A percentile compares a stretch with the other conserved stretches of the same genome.
phyloP scores from a whole-genome alignment of 2,797 vertebrate genomes.

The Pterois miles region DNA sequence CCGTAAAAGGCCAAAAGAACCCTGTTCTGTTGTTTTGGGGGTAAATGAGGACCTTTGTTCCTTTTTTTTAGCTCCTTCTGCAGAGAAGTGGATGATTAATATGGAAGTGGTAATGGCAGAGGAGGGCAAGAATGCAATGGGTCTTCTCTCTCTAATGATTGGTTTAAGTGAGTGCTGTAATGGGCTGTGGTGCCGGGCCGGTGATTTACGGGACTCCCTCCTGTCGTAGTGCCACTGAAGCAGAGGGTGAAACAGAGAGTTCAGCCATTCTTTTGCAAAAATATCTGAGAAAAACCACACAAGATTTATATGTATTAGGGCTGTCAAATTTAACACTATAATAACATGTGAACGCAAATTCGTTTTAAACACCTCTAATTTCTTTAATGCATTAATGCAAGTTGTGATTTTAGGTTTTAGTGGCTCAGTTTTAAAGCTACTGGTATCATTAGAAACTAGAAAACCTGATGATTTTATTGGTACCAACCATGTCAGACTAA shows the following conservation, averaged over 20 bases:
- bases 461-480: too few relatives aligned
- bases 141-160: conserved; percentile 80
- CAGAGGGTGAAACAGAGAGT: conserved; percentile 18
- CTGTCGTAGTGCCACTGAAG: conserved; percentile 28
- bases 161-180: conserved; percentile 82
- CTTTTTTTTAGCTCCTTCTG: conserved; percentile 40
- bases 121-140: conserved; percentile 66
- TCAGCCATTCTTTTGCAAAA: conserved; percentile 13
- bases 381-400: neutral
- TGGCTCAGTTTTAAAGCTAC: neutral
- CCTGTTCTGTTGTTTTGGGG: conserved; percentile 35
- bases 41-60: conserved; percentile 59
- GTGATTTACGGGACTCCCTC: conserved; percentile 67
- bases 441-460: too few relatives aligned
- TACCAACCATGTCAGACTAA: too few relatives aligned
- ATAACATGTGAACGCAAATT: neutral
- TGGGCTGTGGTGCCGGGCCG: conserved; percentile 64
- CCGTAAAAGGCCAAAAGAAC: conserved; percentile 36
- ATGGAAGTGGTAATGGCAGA: conserved; percentile 70
- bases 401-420: neutral
- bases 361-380: neutral
- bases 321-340: neutral
- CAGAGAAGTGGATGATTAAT: conserved; percentile 70
- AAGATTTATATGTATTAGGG: neutral
- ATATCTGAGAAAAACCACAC: neutral